Evolutionary conservation across 2,797 vertebrate genomes (phyloP).

Genomic region (Brachyrhaphis roseni): DNA sequence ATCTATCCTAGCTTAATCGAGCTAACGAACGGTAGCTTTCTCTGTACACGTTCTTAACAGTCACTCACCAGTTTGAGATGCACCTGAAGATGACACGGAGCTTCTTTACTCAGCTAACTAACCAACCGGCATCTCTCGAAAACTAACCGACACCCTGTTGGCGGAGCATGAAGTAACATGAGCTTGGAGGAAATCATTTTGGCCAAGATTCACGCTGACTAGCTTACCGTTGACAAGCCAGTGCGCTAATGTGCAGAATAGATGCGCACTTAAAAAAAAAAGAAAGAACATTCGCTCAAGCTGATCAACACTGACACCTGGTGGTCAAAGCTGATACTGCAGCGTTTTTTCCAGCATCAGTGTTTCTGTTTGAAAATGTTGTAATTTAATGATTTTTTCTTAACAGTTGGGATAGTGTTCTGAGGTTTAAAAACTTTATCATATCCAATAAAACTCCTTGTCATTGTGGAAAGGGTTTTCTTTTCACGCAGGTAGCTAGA

Average conservation of each 20-base stretch:
- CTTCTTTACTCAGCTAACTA: constrained; percentile 35
- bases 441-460: background rate
- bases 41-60: constrained; percentile 6
- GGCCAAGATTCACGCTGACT: constrained; percentile 44
- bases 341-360: background rate
- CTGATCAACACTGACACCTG: constrained; percentile 21
- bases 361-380: background rate
- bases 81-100: constrained; percentile 29
- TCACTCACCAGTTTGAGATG: constrained; percentile 61
- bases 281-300: no score
- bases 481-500: background rate
- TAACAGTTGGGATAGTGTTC: background rate
- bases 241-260: constrained; percentile 49
- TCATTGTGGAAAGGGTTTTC: background rate
- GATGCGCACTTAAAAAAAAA: constrained; percentile 47
- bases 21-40: constrained; percentile 18
- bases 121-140: constrained; percentile 45
- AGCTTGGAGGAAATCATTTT: constrained; percentile 61
- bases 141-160: constrained; percentile 21
- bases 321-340: constrained; percentile 13
- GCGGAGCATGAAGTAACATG: constrained; percentile 20
- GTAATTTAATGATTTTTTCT: background rate
- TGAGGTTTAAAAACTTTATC: background rate
- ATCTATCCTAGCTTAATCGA: constrained; percentile 25
- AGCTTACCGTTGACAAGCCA: constrained; percentile 61